Base-by-base conservation (phyloP, 2,888 invertebrate genomes). In the Chloroclysta siterata region DNA sequence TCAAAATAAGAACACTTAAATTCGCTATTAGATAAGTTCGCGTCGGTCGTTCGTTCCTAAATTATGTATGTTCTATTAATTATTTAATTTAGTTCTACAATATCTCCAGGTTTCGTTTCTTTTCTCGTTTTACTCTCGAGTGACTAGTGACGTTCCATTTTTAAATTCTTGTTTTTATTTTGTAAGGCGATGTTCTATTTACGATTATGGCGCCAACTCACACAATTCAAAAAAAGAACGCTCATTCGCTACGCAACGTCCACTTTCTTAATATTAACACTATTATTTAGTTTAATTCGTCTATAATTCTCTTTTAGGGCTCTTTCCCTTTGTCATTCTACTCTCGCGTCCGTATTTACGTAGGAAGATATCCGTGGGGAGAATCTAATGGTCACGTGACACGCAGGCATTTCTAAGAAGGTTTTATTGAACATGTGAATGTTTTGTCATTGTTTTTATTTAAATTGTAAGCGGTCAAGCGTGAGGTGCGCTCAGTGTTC, bases 221-320 rank as follows among this genome's bases (percentile, higher is more conserved):
- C 41, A 41, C 3, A 33, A 8, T 33, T 33, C 33, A 33, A 33
- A 33, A 33, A 5, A 33, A 33, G 33, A 33, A 33, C 33, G 5
- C 33, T 33, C 33, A 33, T 33, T 33, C 33, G 33, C 33, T 33
- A 33, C 33, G 33, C 33, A 1, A 8, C 7, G 22, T 22, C 22
- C 22, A 22, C 22, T 22, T 22, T 22, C 22, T 3, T 22, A 22
- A 22, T 33, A 33, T 33, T 33, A 33, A 33, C 33, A 33, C 33
- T 33, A 33, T 33, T 33, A 33, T 33, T 33, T 33, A 33, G 33
- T 33, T 39, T 39, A 39, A 56, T 56, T 33, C 42, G 53, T 56
- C 60, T 44, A 56, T 65, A 60, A 57, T 57, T 64, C 60, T 55
- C 53, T 63, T 58, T 44, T 22, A 42, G 42, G 47, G 52, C 41